These are phyloP conservation scores for Meloidogyne chitwoodi DNA, from an alignment of 1,140 invertebrate genomes.

Conservation along the genomic window DNA sequence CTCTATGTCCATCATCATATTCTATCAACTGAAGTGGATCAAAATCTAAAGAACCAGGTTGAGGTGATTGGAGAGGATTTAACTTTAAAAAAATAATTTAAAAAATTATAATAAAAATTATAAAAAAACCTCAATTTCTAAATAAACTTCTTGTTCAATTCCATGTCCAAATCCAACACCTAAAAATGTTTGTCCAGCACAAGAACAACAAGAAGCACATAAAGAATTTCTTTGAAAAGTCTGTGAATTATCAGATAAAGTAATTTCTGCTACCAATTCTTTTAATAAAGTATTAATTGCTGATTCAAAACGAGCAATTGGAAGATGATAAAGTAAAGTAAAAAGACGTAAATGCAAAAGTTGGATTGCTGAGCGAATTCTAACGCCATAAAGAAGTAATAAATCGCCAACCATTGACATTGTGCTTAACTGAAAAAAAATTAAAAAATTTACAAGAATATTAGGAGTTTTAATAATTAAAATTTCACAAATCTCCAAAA, in stretches of 20 bases:
- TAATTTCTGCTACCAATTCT: conserved; percentile 93
- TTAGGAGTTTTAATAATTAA: too few relatives aligned
- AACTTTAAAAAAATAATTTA: conserved; percentile 28
- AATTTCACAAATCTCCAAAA: too few relatives aligned
- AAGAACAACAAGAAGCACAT: conserved; percentile 79
- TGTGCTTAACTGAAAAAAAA: conserved; percentile 23
- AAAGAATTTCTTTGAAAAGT: conserved; percentile 87
- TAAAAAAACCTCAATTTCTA: conserved; percentile 69
- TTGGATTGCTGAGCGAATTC: conserved; percentile 44
- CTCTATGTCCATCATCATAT: background rate
- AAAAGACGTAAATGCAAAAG: conserved; percentile 49
- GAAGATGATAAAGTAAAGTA: conserved; percentile 37
- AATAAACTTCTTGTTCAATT: conserved; percentile 91
- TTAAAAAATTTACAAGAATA: background rate
- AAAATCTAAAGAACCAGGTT: conserved; percentile 34
- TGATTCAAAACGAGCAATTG: conserved; percentile 25
- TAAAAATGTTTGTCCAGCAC: conserved; percentile 67
- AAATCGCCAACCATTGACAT: conserved; percentile 42
- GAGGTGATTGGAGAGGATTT: conserved; percentile 21
- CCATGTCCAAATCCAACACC: conserved; percentile 61
- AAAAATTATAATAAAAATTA: too few relatives aligned
- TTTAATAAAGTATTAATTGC: conserved; percentile 61
- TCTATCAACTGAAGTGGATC: conserved; percentile 42
- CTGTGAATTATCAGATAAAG: conserved; percentile 84
- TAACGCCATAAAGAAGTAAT: conserved; percentile 38